phyloP scores from a whole-genome alignment of 1,140 invertebrate genomes.

The Pogonognathellus flavescens region DNA sequence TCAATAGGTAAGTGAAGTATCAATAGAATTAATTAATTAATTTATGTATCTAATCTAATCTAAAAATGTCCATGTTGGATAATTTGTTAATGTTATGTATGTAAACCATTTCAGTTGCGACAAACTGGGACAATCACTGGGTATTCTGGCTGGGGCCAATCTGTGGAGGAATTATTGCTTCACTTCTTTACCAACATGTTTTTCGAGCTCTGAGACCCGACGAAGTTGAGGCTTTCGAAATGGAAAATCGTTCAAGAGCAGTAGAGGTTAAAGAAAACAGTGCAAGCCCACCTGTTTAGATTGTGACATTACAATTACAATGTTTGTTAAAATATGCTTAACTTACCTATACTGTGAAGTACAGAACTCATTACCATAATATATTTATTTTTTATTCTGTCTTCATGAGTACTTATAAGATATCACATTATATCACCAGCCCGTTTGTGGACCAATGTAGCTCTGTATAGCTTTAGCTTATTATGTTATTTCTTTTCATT shows the following conservation, averaged over 20 bases:
- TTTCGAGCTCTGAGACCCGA: constrained; percentile 75
- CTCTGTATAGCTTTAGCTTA: too few species aligned
- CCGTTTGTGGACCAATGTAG: too few species aligned
- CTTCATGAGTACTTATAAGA: neutral
- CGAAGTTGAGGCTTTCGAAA: constrained; percentile 59
- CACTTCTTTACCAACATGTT: constrained; percentile 81
- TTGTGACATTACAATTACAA: neutral
- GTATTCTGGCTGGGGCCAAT: constrained; percentile 91
- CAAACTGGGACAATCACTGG: constrained; percentile 72
- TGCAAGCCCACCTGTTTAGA: constrained; percentile 59
- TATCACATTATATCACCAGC: too few species aligned
- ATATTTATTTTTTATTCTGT: constrained; percentile 39
- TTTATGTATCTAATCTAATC: neutral
- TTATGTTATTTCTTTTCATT: too few species aligned
- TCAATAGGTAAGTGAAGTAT: constrained; percentile 1
- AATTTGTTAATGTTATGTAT: constrained; percentile 68
- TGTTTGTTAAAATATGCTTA: constrained; percentile 31
- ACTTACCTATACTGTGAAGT: constrained; percentile 23
- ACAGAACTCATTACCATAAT: constrained; percentile 48
- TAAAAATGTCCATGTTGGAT: constrained; percentile 65
- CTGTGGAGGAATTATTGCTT: constrained; percentile 82
- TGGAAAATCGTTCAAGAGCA: constrained; percentile 31
- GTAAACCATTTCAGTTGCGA: constrained; percentile 64
- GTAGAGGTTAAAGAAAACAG: constrained; percentile 57
- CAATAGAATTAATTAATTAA: too few species aligned